Evolutionary conservation across 2,888 invertebrate genomes (phyloP).

Genomic region (Mythimna lalbum): DNA sequence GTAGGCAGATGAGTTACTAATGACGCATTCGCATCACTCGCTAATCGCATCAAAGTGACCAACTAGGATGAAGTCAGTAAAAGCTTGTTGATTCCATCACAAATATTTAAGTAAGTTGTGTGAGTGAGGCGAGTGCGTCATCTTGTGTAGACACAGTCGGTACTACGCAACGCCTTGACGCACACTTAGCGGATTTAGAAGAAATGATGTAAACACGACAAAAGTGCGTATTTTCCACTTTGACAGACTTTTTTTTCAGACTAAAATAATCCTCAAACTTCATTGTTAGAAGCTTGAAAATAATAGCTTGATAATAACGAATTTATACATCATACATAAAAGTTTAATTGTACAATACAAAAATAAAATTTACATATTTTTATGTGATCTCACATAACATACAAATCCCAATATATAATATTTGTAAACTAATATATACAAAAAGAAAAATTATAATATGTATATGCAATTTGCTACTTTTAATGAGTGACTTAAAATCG

Average conservation of each 20-base stretch:
- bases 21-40: slow-evolving; percentile 34
- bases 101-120: slow-evolving; percentile 1
- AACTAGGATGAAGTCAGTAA: slow-evolving; percentile 1
- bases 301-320: background rate
- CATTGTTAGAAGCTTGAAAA: background rate
- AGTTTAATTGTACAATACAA: slow-evolving; percentile 4
- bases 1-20: slow-evolving; percentile 9
- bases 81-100: slow-evolving; percentile 25
- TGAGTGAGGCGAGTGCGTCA: slow-evolving; percentile 18
- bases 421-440: slow-evolving; percentile 37
- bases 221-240: slow-evolving; percentile 6
- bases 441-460: slow-evolving; percentile 35
- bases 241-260: slow-evolving; percentile 7
- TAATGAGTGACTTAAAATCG: slow-evolving; percentile 2
- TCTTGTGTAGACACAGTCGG: background rate
- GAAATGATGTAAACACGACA: slow-evolving; percentile 16
- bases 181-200: slow-evolving; percentile 6
- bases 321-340: slow-evolving; percentile 15
- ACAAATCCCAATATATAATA: slow-evolving; percentile 30
- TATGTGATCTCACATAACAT: slow-evolving; percentile 38
- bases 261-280: slow-evolving; percentile 3
- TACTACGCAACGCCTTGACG: slow-evolving; percentile 21
- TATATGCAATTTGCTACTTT: slow-evolving; percentile 28
- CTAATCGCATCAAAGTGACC: slow-evolving; percentile 10
- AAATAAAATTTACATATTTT: slow-evolving; percentile 45